Conservation (phyloP, 2,113 vertebrate species). For the Illadopsis cleaveri region DNA sequence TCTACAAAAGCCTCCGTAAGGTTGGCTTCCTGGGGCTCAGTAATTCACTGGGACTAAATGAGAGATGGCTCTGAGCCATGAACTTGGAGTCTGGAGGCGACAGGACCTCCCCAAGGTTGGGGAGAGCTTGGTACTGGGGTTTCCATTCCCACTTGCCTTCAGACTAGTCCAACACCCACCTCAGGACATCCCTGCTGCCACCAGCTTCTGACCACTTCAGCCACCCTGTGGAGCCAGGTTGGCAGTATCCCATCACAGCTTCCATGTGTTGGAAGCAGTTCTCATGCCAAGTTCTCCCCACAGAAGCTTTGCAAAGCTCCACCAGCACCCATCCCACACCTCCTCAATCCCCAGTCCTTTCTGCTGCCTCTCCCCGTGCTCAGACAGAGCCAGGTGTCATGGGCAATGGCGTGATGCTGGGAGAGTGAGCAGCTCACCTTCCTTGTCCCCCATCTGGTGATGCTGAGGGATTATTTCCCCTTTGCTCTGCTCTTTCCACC, state of each 20-base stretch:
- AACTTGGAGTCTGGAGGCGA: not conserved
- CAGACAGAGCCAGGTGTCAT: not conserved
- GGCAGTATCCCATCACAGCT: fast-evolving
- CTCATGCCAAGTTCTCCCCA: not conserved
- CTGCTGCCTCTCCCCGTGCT: not conserved
- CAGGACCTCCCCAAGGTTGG: conserved; percentile 15
- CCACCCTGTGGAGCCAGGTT: not conserved
- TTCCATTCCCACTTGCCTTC: not conserved
- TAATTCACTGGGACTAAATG: conserved; percentile 56
- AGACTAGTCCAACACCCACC: not conserved
- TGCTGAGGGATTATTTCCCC: not conserved
- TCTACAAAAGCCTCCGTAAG: conserved; percentile 41
- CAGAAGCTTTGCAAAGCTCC: not conserved
- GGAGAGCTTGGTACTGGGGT: not conserved
- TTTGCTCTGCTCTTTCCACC: not conserved
- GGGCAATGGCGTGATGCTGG: not conserved
- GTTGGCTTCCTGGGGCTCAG: conserved; percentile 46
- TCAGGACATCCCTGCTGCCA: not conserved
- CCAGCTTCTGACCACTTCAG: not conserved
- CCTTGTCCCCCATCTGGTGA: not conserved
- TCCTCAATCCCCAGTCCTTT: not conserved
- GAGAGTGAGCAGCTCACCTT: fast-evolving
- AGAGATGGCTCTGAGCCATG: conserved; percentile 62
- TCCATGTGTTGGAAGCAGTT: not conserved
- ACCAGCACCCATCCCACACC: not conserved